Evolutionary conservation across 2,888 invertebrate species (phyloP).

Genomic region (Drosophila peninsularis): DNA sequence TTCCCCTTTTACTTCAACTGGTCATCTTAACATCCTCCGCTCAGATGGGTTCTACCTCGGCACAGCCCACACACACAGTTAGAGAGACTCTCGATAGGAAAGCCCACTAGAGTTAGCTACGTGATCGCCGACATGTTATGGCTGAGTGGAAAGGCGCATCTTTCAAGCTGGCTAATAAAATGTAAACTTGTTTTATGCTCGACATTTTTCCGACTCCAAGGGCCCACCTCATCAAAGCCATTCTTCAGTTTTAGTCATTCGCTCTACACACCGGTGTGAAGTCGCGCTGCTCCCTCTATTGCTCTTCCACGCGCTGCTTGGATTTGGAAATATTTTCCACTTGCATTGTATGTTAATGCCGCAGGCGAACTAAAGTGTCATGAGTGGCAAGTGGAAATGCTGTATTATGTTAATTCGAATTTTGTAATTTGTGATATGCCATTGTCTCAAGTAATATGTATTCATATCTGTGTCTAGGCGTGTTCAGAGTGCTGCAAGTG

Average conservation of each 20-base stretch:
- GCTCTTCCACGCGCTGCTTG: slow-evolving; percentile 2
- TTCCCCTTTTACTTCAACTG: slow-evolving; percentile 34
- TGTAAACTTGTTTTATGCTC: slow-evolving; percentile 67
- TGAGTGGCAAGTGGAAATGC: slow-evolving; percentile 30
- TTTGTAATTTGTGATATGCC: slow-evolving; percentile 31
- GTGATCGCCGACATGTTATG: slow-evolving; percentile 46
- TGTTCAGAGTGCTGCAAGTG: slow-evolving; percentile 15
- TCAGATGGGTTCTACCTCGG: slow-evolving; percentile 20
- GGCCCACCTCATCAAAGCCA: slow-evolving; percentile 14
- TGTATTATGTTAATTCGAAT: slow-evolving; percentile 39
- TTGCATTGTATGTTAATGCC: slow-evolving; percentile 66
- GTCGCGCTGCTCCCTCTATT: slow-evolving; percentile 27
- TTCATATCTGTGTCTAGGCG: neutral
- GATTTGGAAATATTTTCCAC: slow-evolving; percentile 61
- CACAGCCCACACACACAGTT: slow-evolving; percentile 22
- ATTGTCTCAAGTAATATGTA: slow-evolving; percentile 33
- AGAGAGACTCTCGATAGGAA: neutral
- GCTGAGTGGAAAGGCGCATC: slow-evolving; percentile 33
- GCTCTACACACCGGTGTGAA: slow-evolving; percentile 50
- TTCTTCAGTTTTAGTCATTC: slow-evolving; percentile 23
- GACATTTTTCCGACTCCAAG: slow-evolving; percentile 44
- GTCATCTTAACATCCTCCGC: slow-evolving; percentile 29
- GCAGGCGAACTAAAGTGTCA: slow-evolving; percentile 22
- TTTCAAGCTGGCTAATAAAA: slow-evolving; percentile 40
- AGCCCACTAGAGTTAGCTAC: slow-evolving; percentile 36